phyloP scores from a whole-genome alignment of 2,797 vertebrate genomes.

The Hippopotamyrus pictus region DNA sequence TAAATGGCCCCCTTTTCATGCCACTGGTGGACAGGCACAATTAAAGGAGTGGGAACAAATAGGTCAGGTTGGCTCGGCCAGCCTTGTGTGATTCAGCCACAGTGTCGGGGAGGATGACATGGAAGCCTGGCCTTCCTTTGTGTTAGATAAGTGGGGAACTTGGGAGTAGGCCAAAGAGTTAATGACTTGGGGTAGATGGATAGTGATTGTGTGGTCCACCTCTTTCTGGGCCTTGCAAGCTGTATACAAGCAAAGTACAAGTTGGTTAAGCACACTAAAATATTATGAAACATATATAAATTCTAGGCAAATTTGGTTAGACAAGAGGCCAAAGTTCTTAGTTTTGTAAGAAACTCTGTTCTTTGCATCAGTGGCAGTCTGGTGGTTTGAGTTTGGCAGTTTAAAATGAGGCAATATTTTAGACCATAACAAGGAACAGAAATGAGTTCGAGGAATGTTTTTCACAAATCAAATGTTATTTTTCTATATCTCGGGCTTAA shows the following conservation, averaged over 20 bases:
- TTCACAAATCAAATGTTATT: slow-evolving; percentile 99
- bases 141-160: slow-evolving; percentile 47
- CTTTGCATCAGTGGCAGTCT: slow-evolving; percentile 66
- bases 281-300: neutral
- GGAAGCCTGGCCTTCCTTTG: slow-evolving; percentile 83
- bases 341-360: slow-evolving; percentile 41
- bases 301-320: neutral
- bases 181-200: neutral
- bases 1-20: slow-evolving; percentile 95
- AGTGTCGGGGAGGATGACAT: slow-evolving; percentile 70
- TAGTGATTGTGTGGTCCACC: neutral
- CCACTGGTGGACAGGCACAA: slow-evolving; percentile 91
- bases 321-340: slow-evolving; percentile 49
- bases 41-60: slow-evolving; percentile 77
- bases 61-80: slow-evolving; percentile 75
- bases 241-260: neutral
- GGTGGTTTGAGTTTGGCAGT: slow-evolving; percentile 67
- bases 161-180: slow-evolving; percentile 10
- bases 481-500: slow-evolving; percentile 99
- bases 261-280: slow-evolving; percentile 2
- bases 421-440: neutral
- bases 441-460: slow-evolving; percentile 93
- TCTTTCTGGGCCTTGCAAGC: slow-evolving; percentile 13
- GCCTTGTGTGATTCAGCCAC: slow-evolving; percentile 74
- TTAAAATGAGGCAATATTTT: slow-evolving; percentile 32